phyloP scores from a whole-genome alignment of 2,113 vertebrate species.

The Procapra przewalskii region DNA sequence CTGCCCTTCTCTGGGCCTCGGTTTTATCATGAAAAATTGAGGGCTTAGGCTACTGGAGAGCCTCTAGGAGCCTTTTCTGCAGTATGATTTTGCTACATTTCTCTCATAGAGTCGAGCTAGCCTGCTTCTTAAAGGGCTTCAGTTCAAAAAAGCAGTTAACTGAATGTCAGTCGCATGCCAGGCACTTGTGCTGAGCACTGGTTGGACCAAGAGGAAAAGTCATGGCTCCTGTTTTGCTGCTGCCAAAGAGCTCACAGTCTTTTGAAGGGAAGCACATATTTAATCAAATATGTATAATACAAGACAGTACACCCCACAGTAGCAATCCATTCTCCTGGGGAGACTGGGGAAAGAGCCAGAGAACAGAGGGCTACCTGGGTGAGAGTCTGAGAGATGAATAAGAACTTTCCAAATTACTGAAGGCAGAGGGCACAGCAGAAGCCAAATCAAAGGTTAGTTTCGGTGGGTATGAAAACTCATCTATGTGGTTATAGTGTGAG shows the following conservation, averaged over 20 bases:
- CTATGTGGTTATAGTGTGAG: accelerated
- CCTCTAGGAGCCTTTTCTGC: not conserved
- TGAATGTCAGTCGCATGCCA: not conserved
- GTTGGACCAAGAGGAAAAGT: not conserved
- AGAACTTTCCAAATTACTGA: not conserved
- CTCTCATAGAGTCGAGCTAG: not conserved
- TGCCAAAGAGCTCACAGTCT: not conserved
- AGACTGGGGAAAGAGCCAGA: not conserved
- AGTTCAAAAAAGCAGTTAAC: not conserved
- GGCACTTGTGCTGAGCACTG: not conserved
- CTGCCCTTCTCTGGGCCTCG: not conserved
- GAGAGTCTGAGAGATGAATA: not conserved
- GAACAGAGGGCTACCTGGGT: not conserved
- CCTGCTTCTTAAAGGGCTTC: not conserved
- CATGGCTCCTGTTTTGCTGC: not conserved
- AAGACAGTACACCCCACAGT: not conserved
- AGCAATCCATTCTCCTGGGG: not conserved
- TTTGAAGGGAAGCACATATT: not conserved
- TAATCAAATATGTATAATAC: not conserved
- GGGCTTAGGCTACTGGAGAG: not conserved
- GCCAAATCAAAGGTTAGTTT: not conserved
- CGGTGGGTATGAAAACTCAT: not conserved
- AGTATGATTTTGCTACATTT: not conserved
- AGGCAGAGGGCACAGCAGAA: not conserved
- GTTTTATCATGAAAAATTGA: not conserved